Base-by-base conservation (phyloP, 2,888 invertebrate species). In the Mesoligia furuncula region DNA sequence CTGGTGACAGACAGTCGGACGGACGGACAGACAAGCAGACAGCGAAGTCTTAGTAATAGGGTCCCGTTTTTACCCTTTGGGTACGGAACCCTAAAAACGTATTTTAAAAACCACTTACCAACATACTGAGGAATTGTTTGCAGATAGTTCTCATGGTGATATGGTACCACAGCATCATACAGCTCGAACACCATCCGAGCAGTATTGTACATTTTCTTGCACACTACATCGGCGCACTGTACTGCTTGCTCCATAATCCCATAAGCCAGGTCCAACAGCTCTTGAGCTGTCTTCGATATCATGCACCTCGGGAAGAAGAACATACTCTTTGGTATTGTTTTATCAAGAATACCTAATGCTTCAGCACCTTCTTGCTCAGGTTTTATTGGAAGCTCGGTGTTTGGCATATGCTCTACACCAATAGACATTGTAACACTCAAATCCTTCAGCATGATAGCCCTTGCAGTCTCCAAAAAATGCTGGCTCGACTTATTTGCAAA, bases 51-150 rank as follows among this genome's bases (percentile, higher is more conserved):
- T n/a, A n/a, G n/a, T n/a, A n/a, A n/a, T n/a, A n/a, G n/a, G n/a
- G n/a, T n/a, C n/a, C n/a, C n/a, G n/a, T n/a, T n/a, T n/a, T n/a
- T n/a, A n/a, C n/a, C n/a, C n/a, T n/a, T n/a, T n/a, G n/a, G n/a
- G n/a, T n/a, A n/a, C n/a, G n/a, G n/a, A n/a, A n/a, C n/a, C n/a
- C n/a, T n/a, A n/a, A n/a, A 57, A 57, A 57, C n/a, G 11, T 54
- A 54, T 20, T 57, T n/a, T 11, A 20, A 51, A 0, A 42, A 51
- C 11, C 42, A 71, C 97, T 96, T 91, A 98, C 98, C 98, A 87
- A 98, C 98, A 95, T 99, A 98, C 90, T 99, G 99, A 5, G 99
- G 99, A 90, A 99, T 98, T 1, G 98, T 98, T 90, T 98, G 97
- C 77, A 99, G 96, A 87, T 98, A 97, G 89, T 98, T 98, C 90